These are phyloP conservation scores for Sebastiscus tertius DNA, from an alignment of 2,797 vertebrate genomes.

Conservation along the genomic window DNA sequence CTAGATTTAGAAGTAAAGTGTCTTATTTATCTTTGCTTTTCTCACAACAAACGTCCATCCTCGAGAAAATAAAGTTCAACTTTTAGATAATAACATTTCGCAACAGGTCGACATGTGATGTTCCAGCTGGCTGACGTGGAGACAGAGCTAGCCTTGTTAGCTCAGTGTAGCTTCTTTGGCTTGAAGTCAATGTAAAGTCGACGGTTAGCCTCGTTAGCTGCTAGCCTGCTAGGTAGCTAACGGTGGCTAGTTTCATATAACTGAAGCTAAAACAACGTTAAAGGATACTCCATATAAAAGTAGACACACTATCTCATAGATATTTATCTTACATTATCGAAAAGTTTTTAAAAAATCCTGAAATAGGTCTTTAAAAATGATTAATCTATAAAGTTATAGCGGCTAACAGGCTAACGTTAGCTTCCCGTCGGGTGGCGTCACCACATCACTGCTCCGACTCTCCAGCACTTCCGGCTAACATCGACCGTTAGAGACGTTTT, in stretches of 20 bases:
- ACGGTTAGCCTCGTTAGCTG: conserved; percentile 61
- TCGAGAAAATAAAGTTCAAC: conserved; percentile 1
- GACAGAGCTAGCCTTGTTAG: conserved; percentile 42
- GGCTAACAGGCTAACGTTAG: conserved; percentile 51
- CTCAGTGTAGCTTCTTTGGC: conserved; percentile 70
- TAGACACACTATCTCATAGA: neutral
- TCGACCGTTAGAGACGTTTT: neutral
- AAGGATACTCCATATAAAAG: conserved; percentile 25
- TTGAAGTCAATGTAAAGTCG: conserved; percentile 61
- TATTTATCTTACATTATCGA: neutral
- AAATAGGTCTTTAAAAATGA: neutral
- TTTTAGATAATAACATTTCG: neutral
- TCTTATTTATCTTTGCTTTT: conserved; percentile 23
- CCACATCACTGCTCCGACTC: conserved; percentile 65
- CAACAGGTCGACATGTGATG: neutral
- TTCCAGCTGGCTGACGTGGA: conserved; percentile 53
- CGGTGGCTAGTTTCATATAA: conserved; percentile 49
- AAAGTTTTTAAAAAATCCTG: neutral
- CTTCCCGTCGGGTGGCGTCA: conserved; percentile 71
- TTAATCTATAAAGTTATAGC: conserved; percentile 44
- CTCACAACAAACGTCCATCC: neutral
- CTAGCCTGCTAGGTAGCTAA: conserved; percentile 74
- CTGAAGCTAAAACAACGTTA: conserved; percentile 31
- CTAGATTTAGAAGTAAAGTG: conserved; percentile 47
- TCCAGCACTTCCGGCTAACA: conserved; percentile 60